phyloP scores from a whole-genome alignment of 2,888 invertebrate genomes.

The Epicampocera succincta region DNA sequence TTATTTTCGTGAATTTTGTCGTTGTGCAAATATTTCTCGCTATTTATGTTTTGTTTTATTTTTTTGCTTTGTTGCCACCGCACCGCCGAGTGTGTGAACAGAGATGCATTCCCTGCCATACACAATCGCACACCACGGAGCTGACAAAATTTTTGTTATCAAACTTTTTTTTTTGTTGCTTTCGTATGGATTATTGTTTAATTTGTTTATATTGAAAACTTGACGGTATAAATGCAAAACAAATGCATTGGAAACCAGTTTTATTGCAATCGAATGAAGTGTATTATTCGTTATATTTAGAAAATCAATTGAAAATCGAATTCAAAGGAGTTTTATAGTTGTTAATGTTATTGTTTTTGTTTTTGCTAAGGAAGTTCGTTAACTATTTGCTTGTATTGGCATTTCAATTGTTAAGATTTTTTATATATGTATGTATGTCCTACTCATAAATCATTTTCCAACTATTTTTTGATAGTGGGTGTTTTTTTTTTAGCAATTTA shows the following conservation, averaged over 20 bases:
- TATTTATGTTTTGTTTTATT: constrained; percentile 10
- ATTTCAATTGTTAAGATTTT: too few relatives aligned
- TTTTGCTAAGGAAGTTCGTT: background rate
- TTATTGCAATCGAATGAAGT: constrained; percentile 17
- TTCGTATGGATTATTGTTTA: constrained; percentile 20
- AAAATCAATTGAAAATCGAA: background rate
- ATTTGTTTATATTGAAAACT: constrained; percentile 39
- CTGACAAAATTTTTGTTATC: constrained; percentile 17
- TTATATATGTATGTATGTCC: too few relatives aligned
- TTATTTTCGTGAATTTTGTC: constrained; percentile 44
- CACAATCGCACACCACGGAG: constrained; percentile 17
- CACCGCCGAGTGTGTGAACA: background rate
- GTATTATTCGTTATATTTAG: constrained; percentile 10
- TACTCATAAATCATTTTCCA: too few relatives aligned
- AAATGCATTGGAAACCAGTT: background rate
- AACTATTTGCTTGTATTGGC: too few relatives aligned
- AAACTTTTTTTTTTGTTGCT: constrained; percentile 9
- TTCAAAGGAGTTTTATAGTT: background rate
- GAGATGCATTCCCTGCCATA: constrained; percentile 11
- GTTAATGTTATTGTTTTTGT: background rate
- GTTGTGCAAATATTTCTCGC: constrained; percentile 39
- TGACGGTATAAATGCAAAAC: background rate
- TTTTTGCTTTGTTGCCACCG: background rate
- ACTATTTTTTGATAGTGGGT: too few relatives aligned
- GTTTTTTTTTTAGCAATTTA: too few relatives aligned